Conservation (phyloP, 92 coral and sea anemone genomes). For the Porites divaricata region DNA sequence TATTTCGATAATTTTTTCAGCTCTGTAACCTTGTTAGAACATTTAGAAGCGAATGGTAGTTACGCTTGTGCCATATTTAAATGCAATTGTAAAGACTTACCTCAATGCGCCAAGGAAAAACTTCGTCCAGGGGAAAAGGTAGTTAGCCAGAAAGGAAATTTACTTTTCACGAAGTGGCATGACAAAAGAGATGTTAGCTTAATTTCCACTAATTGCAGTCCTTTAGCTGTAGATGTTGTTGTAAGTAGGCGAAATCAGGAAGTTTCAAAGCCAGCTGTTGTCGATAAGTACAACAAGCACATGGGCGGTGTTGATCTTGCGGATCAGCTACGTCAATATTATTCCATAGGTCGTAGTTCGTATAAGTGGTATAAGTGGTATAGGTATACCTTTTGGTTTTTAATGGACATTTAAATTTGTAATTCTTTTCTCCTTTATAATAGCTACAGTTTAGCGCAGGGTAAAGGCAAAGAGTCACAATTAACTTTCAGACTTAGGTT, state of each 20-base stretch:
- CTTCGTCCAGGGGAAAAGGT: slow-evolving; percentile 43
- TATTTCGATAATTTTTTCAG: slow-evolving; percentile 64
- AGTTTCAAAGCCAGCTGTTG: slow-evolving; percentile 11
- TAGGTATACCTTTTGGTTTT: slow-evolving; percentile 54
- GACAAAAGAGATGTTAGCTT: slow-evolving; percentile 49
- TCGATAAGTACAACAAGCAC: slow-evolving; percentile 38
- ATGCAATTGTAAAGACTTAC: slow-evolving; percentile 42
- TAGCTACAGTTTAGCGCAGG: neutral
- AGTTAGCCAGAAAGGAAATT: slow-evolving; percentile 17
- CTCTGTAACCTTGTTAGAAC: slow-evolving; percentile 47
- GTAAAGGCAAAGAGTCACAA: neutral
- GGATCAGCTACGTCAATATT: slow-evolving; percentile 46
- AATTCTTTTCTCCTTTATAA: slow-evolving; percentile 28
- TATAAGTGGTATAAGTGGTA: slow-evolving; percentile 49
- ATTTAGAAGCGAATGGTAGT: slow-evolving; percentile 43
- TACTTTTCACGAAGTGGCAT: slow-evolving; percentile 40
- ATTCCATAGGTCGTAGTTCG: slow-evolving; percentile 12
- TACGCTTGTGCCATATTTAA: slow-evolving; percentile 42
- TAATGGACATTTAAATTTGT: slow-evolving; percentile 34
- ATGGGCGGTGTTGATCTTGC: slow-evolving; percentile 65
- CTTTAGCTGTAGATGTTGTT: neutral
- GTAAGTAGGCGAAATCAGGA: neutral
- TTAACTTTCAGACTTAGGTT: slow-evolving; percentile 13
- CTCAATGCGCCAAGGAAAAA: slow-evolving; percentile 45
- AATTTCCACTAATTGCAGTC: slow-evolving; percentile 28